Evolutionary conservation across 2,113 vertebrate genomes (phyloP), one percentile per base, ranked within the genome.

Genomic region (Cervus canadensis): DNA sequence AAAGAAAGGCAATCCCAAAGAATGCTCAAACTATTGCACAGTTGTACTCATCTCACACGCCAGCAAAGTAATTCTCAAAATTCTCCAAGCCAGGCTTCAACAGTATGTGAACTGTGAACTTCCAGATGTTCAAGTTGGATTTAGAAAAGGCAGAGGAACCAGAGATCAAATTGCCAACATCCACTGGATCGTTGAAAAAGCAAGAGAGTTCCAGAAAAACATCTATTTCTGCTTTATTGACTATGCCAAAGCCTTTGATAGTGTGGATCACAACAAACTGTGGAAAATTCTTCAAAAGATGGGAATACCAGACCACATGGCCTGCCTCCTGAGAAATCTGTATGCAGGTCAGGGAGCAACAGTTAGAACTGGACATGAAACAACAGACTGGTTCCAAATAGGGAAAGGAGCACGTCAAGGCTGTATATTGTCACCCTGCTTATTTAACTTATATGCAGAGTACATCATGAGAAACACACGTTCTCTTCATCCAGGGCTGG

Each of bases 171-270:
- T 36, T 36, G 9, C 19, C 19, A 36, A 36, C 64, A 36, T 71
- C 19, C 19, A 12, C 0, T 71, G 64, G 64, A 36, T 71, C n/a
- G 6, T 71, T 0, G 1, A 12, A 23, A 71, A 71, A 36, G 4
- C 5, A 6, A 71, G 17, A 71, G n/a, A 36, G 9, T 71, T 71
- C 64, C 9, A 71, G n/a, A 71, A 71, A 71, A 71, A 71, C n/a
- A 36, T 23, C 9, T 36, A 36, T 36, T 71, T 71, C 64, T 71
- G n/a, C n/a, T 36, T 36, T 36, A 71, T 23, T 36, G 64, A 71
- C 9, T 23, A 71, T 23, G 64, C 19, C 64, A 71, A 71, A 71
- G 17, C 9, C 6, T 36, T 71, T 71, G n/a, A 71, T 2, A 3
- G 4, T 23, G 62, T 64, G 64, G 64, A 71, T 71, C n/a, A 36